Base-by-base conservation (phyloP, 2,113 vertebrate genomes). In the Ophiodon elongatus region DNA sequence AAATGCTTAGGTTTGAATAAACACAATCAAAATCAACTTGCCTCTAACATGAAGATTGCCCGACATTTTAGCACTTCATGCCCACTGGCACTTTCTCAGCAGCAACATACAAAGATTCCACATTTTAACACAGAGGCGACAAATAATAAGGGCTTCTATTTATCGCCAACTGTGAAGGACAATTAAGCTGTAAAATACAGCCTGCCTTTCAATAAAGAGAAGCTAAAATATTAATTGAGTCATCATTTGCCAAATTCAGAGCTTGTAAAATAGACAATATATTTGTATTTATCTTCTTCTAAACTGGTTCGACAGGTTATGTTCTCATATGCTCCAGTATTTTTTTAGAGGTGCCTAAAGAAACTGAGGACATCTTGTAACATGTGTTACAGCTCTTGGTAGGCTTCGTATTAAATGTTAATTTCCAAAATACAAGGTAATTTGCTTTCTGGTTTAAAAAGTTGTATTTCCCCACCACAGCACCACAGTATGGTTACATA, bases 11-110 rank as follows among this genome's bases (percentile, higher is more conserved):
- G 68, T 69, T 23, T 60, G 73, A 77, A 69, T 39, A 62, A 80
- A 37, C 78, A 77, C 76, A 77, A 73, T 89, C 75, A 75, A 72
- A 78, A 52, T 41, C 1, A 50, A 47, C 39, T 47, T 37, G 29
- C 41, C 31, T 45, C 21, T 52, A 25, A 68, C 25, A 62, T 60
- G 6, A 60, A 62, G 60, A 41, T 27, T 13, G 6, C 6, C 4
- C 9, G 29, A 60, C 47, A 37, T 79, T 57, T 39, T 4, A 45
- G 23, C 43, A 2, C 33, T 21, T 33, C n/a, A 52, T 56, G 43
- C 57, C 10, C 43, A 17, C 4, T 60, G 17, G 8, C 9, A 45
- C 31, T 23, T 21, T 45, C 9, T 45, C 9, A 70, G 57, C 5
- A 47, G 39, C 13, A 17, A 19, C 6, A 3, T 10, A 1, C 31